Percentiles rank a stretch among this genome's conserved stretches.
These are phyloP conservation scores for Podargus strigoides DNA, from an alignment of 2,797 vertebrate genomes.

Conservation along the genomic window DNA sequence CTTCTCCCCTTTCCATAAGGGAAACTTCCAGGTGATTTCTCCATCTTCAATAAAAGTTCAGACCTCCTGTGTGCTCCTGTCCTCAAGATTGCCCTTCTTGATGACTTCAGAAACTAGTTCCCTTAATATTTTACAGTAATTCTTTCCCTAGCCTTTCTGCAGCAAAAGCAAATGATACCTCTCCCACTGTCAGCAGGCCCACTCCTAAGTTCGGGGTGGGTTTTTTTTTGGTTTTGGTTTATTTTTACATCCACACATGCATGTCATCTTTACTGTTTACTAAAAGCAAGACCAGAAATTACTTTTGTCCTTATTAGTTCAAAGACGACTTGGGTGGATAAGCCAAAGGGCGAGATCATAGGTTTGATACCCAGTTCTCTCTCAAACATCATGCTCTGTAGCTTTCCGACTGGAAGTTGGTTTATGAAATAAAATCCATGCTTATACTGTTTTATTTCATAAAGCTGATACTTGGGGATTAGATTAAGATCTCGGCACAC, in stretches of 20 bases:
- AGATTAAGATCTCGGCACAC: background rate
- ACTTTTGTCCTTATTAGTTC: background rate
- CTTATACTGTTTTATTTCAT: background rate
- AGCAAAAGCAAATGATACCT: background rate
- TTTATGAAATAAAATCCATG: background rate
- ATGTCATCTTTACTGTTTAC: background rate
- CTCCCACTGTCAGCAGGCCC: background rate
- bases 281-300: background rate
- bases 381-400: background rate
- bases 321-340: background rate
- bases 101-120: background rate
- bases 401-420: background rate
- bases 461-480: background rate
- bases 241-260: background rate
- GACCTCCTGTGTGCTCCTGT: background rate
- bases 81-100: background rate
- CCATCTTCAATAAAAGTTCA: background rate
- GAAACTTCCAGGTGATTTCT: background rate
- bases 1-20: background rate
- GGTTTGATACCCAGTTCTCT: background rate
- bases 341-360: background rate
- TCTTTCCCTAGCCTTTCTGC: background rate
- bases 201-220: background rate
- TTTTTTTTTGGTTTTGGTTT: background rate
- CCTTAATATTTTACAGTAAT: background rate